Conservation (phyloP, 2,888 invertebrate species). For the Erynnis tages region DNA sequence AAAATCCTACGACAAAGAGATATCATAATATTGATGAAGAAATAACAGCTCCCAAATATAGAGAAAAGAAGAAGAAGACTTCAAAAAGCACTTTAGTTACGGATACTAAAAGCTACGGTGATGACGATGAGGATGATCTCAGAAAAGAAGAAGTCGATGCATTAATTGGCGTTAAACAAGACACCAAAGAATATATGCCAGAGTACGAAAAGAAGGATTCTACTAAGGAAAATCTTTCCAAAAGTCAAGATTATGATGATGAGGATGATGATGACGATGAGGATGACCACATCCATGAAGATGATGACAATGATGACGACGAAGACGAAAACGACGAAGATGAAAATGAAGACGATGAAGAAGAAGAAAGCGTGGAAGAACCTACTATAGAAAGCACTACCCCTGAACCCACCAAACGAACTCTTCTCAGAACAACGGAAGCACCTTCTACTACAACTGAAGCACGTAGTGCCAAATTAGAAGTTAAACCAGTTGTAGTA, state of each 20-base stretch:
- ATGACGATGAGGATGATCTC: conserved; percentile 53
- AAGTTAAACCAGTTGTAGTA: conserved; percentile 53
- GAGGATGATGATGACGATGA: conserved; percentile 38
- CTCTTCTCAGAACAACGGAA: conserved; percentile 58
- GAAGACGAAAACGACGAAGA: conserved; percentile 40
- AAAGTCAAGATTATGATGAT: conserved; percentile 33
- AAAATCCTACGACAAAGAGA: background rate
- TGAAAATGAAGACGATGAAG: conserved; percentile 37
- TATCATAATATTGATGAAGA: conserved; percentile 23
- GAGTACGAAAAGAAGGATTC: conserved; percentile 57
- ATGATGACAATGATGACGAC: conserved; percentile 37
- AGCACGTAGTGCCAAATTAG: conserved; percentile 40
- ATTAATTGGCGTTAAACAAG: conserved; percentile 60
- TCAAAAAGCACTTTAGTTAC: conserved; percentile 70
- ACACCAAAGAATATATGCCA: conserved; percentile 66
- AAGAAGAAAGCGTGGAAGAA: conserved; percentile 30
- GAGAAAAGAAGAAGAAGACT: conserved; percentile 68
- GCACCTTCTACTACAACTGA: conserved; percentile 52
- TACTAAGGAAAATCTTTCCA: background rate
- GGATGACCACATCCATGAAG: conserved; percentile 38
- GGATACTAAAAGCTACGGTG: conserved; percentile 67
- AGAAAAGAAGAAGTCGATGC: conserved; percentile 64
- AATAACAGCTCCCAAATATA: conserved; percentile 49
- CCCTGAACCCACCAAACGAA: conserved; percentile 58
- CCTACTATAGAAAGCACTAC: conserved; percentile 43